Conservation (phyloP, 23 tunicate genomes). For the Corella eumyota region DNA sequence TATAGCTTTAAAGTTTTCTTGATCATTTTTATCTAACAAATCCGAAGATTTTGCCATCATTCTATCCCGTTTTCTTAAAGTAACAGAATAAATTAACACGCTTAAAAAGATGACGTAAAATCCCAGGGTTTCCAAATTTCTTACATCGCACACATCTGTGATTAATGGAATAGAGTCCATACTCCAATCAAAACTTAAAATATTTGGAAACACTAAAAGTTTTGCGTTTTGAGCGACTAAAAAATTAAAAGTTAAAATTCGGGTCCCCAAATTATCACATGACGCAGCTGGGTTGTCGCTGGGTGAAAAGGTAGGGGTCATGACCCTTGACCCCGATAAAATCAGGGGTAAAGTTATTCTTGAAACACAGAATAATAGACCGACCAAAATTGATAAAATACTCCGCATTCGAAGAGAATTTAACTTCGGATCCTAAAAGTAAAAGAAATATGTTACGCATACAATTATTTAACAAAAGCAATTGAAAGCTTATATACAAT, state of each 20-base stretch:
- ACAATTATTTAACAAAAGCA: no score
- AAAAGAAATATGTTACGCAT: no score
- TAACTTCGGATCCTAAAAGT: conserved; percentile 1
- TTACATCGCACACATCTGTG: conserved; percentile 16
- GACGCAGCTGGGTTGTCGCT: conserved; percentile 78
- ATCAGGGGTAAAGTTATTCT: conserved; percentile 6
- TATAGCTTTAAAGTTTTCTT: no score
- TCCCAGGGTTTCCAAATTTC: conserved; percentile 32
- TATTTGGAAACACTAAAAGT: conserved; percentile 31
- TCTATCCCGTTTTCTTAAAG: no score
- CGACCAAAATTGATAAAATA: neutral
- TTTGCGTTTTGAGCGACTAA: conserved; percentile 27
- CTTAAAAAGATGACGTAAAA: conserved; percentile 5
- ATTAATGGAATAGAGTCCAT: conserved; percentile 59
- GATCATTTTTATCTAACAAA: no score
- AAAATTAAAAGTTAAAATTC: conserved; percentile 56
- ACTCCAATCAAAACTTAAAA: conserved; percentile 82
- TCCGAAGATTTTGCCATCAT: no score
- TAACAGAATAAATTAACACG: no score
- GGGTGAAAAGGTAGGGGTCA: conserved; percentile 59
- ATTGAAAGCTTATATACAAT: no score
- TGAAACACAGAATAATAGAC: no score
- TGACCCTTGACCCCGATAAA: conserved; percentile 6
- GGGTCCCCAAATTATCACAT: conserved; percentile 13
- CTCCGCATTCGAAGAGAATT: neutral